A percentile compares a stretch with the other conserved stretches of the same genome.
Conservation (phyloP, 2,113 vertebrate species). For the Neodontobutis hainanensis region DNA sequence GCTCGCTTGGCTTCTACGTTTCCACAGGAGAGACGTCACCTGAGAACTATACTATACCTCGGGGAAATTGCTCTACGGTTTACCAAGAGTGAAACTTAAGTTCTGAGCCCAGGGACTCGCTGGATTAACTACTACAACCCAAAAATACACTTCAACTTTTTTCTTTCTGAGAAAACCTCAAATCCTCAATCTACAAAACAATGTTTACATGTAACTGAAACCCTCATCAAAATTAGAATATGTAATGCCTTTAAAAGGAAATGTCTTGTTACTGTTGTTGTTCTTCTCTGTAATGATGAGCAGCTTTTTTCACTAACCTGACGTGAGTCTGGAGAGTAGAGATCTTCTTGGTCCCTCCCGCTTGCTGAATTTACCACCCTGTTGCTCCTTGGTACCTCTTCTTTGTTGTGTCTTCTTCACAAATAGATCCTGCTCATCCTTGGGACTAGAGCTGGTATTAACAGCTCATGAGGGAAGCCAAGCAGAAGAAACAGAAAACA, state of each 20-base stretch:
- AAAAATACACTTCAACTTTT: conserved; percentile 24
- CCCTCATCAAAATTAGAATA: background rate
- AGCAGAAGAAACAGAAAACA: conserved; percentile 49
- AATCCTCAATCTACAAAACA: background rate
- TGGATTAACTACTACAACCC: background rate
- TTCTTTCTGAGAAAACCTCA: conserved; percentile 18
- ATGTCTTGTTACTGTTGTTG: conserved; percentile 11
- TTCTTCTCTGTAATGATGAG: conserved; percentile 37
- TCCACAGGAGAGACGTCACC: conserved; percentile 35
- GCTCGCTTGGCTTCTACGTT: conserved; percentile 26
- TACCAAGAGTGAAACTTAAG: conserved; percentile 50
- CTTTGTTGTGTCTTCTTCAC: conserved; percentile 60
- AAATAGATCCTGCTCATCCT: conserved; percentile 66
- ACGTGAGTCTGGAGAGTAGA: conserved; percentile 38
- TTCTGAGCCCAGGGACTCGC: conserved; percentile 6
- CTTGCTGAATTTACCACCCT: conserved; percentile 63
- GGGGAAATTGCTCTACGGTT: conserved; percentile 35
- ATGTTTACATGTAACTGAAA: conserved; percentile 8
- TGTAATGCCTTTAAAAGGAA: conserved; percentile 11
- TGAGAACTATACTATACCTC: conserved; percentile 32
- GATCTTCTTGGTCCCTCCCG: conserved; percentile 45
- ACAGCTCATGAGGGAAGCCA: conserved; percentile 59
- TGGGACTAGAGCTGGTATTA: conserved; percentile 41
- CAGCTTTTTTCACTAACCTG: conserved; percentile 62
- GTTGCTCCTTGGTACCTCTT: conserved; percentile 64